phyloP scores from a whole-genome alignment of 2,797 vertebrate species.

The Rhabdomys pumilio region DNA sequence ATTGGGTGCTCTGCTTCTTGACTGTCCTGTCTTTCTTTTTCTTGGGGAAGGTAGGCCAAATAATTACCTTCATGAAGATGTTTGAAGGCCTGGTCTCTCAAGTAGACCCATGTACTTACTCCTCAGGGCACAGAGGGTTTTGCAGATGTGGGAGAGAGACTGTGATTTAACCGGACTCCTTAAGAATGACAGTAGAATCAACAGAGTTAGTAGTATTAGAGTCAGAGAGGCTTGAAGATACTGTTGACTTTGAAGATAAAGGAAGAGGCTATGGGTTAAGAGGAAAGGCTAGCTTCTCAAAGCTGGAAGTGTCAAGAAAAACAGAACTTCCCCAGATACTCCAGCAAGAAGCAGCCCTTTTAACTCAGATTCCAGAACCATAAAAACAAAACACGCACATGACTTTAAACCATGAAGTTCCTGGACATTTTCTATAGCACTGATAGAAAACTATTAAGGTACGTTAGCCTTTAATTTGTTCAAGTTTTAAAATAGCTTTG shows the following conservation, averaged over 20 bases:
- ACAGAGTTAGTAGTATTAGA: not conserved
- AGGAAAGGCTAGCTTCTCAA: not conserved
- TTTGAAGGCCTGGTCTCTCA: not conserved
- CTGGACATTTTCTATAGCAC: not conserved
- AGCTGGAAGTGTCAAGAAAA: not conserved
- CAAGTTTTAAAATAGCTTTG: not conserved
- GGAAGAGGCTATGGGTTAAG: not conserved
- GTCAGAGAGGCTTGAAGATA: not conserved
- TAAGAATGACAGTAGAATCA: not conserved
- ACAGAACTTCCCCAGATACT: not conserved
- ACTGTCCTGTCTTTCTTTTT: not conserved
- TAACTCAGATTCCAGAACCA: not conserved
- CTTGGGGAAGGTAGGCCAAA: not conserved
- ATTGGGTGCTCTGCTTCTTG: not conserved
- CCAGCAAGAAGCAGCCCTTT: not conserved
- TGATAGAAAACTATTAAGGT: not conserved
- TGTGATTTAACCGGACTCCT: not conserved
- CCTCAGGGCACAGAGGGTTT: not conserved
- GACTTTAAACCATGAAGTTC: not conserved
- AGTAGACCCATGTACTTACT: not conserved
- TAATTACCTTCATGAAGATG: not conserved
- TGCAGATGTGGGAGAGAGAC: not conserved
- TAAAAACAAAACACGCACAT: not conserved
- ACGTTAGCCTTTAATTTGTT: not conserved
- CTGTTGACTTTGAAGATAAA: not conserved